Evolutionary conservation across 1,140 invertebrate genomes (phyloP).

Genomic region (Teleopsis dalmanni): DNA sequence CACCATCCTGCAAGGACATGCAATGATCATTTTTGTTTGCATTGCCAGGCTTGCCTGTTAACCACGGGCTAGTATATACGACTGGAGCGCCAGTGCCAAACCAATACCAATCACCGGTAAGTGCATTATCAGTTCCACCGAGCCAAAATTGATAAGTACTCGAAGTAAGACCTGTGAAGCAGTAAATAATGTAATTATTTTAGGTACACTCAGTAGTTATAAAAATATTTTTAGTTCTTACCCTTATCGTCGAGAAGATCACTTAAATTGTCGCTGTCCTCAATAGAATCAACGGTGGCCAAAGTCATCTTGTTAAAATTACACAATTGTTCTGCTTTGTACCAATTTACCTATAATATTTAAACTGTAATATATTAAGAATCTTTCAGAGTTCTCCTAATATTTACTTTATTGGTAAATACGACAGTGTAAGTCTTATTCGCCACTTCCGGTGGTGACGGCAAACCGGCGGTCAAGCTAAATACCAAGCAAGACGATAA

Average conservation of each 20-base stretch:
- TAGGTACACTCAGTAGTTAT: background rate
- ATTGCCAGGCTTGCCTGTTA: background rate
- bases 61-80: background rate
- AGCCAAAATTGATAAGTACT: background rate
- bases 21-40: background rate
- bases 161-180: background rate
- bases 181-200: background rate
- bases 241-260: background rate
- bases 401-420: background rate
- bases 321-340: slow-evolving; percentile 1
- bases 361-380: too few relatives aligned
- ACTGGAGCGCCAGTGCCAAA: background rate
- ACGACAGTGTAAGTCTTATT: too few relatives aligned
- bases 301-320: background rate
- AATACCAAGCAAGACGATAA: too few relatives aligned
- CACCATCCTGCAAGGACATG: background rate
- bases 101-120: background rate
- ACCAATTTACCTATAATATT: slow-evolving; percentile 2
- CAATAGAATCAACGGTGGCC: background rate
- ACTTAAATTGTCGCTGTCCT: background rate
- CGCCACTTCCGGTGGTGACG: too few relatives aligned
- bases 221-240: too few relatives aligned
- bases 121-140: background rate
- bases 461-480: too few relatives aligned
- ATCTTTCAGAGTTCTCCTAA: too few relatives aligned